Percentiles rank a stretch among this genome's conserved stretches.
These are phyloP conservation scores for Naja naja DNA, from an alignment of 2,113 vertebrate species.

Conservation along the genomic window DNA sequence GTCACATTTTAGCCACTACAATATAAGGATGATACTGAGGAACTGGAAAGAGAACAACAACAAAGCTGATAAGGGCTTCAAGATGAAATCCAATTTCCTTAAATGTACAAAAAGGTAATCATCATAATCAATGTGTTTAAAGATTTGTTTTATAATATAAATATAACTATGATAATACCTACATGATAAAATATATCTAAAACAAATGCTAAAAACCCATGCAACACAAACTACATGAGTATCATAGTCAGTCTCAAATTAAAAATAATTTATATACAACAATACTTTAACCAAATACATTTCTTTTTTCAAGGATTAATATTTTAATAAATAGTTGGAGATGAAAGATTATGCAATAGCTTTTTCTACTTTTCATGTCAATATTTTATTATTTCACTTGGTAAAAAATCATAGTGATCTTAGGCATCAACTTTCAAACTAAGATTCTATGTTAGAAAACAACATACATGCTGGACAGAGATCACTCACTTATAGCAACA, in stretches of 20 bases:
- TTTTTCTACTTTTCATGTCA: not conserved
- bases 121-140: slow-evolving; percentile 7
- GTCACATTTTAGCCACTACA: not conserved
- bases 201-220: slow-evolving; percentile 8
- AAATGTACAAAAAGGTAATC: not conserved
- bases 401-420: not conserved
- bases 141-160: not conserved
- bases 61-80: not conserved
- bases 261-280: slow-evolving; percentile 7
- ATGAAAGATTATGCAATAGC: not conserved
- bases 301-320: slow-evolving; percentile 3
- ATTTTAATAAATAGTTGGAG: not conserved
- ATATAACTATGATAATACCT: not conserved
- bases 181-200: not conserved
- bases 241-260: not conserved
- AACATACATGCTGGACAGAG: slow-evolving; percentile 37
- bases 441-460: slow-evolving; percentile 28
- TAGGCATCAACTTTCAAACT: slow-evolving; percentile 35
- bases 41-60: not conserved
- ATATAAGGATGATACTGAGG: not conserved
- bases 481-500: slow-evolving; percentile 55
- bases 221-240: not conserved
- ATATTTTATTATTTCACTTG: slow-evolving; percentile 11
- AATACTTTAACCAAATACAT: slow-evolving; percentile 13
- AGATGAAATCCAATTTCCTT: not conserved